These are phyloP conservation scores for Pristionchus mayeri DNA, from an alignment of 2,888 invertebrate species.

Conservation along the genomic window DNA sequence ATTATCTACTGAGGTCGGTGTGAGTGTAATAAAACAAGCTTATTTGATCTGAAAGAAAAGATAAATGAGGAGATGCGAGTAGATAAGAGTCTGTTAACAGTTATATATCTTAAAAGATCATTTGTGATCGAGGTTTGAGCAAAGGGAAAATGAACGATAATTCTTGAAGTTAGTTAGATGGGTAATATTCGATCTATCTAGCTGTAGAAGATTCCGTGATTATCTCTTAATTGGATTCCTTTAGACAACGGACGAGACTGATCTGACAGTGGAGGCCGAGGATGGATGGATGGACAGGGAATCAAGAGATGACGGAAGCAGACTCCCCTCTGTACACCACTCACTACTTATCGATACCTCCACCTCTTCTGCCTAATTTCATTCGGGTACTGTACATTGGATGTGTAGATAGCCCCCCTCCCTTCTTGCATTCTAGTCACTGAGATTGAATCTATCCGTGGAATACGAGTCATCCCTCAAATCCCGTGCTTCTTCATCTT, in stretches of 20 bases:
- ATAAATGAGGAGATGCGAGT: not conserved
- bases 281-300: constrained; percentile 7
- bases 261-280: not conserved
- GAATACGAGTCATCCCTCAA: not conserved
- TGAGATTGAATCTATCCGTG: constrained; percentile 18
- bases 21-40: constrained; percentile 20
- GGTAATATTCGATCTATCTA: too few relatives aligned
- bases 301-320: not conserved
- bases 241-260: constrained; percentile 40
- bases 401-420: not conserved
- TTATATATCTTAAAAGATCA: not conserved
- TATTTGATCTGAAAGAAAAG: not conserved
- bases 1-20: not conserved
- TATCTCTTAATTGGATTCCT: not conserved
- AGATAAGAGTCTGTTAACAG: not conserved
- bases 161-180: not conserved
- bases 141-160: not conserved
- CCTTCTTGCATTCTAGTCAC: constrained; percentile 16
- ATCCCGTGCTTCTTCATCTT: constrained; percentile 6
- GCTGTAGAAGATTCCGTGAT: too few relatives aligned
- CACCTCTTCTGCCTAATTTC: not conserved
- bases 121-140: not conserved
- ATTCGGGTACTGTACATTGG: constrained; percentile 4
- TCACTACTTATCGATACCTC: constrained; percentile 31
- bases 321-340: constrained; percentile 3